Percentiles rank a stretch among this genome's conserved stretches.
Evolutionary conservation across 2,888 invertebrate genomes (phyloP).

Genomic region (Erynnis tages): DNA sequence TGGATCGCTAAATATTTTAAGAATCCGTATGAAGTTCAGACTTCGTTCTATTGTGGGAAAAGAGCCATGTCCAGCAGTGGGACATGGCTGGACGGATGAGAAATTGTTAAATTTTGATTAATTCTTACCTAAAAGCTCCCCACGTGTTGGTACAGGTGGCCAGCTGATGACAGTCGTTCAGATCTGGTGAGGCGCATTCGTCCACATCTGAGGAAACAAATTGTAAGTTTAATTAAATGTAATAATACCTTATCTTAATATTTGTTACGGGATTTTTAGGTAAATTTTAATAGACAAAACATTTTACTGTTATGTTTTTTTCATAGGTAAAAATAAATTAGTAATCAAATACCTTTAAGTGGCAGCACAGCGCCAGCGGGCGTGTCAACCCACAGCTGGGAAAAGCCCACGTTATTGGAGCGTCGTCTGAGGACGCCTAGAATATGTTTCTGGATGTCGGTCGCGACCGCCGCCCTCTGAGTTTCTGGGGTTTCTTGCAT

Average conservation of each 20-base stretch:
- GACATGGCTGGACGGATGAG: too few species aligned
- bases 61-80: too few species aligned
- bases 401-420: constrained; percentile 93
- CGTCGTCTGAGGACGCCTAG: constrained; percentile 90
- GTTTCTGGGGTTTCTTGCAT: constrained; percentile 90
- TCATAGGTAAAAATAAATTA: too few species aligned
- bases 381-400: constrained; percentile 91
- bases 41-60: too few species aligned
- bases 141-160: constrained; percentile 91
- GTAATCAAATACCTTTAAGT: constrained; percentile 79
- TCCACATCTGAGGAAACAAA: constrained; percentile 84
- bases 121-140: constrained; percentile 86
- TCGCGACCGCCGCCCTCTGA: constrained; percentile 81
- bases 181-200: constrained; percentile 90
- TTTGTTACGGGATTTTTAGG: too few species aligned
- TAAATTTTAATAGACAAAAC: too few species aligned
- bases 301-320: too few species aligned
- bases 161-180: constrained; percentile 92
- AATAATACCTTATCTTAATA: too few species aligned
- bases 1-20: too few species aligned
- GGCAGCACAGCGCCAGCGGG: constrained; percentile 90
- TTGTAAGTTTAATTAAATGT: too few species aligned
- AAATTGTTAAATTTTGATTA: background rate
- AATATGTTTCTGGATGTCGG: constrained; percentile 91
- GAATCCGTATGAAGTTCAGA: too few species aligned